A percentile compares a stretch with the other conserved stretches of the same genome.
Evolutionary conservation across 2,797 vertebrate species (phyloP).

Genomic region (Leucoraja ocellata): DNA sequence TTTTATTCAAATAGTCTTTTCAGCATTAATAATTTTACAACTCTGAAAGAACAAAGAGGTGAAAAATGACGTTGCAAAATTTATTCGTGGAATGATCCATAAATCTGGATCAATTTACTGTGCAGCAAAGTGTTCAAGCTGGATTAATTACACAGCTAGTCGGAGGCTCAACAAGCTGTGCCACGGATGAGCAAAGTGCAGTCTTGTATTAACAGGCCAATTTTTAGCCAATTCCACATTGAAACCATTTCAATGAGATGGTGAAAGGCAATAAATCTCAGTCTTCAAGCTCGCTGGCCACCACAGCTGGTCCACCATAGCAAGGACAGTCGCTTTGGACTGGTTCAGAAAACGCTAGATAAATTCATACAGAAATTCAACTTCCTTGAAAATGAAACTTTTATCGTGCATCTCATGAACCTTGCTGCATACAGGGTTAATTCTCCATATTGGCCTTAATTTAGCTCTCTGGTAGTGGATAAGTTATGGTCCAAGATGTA

Average conservation of each 20-base stretch:
- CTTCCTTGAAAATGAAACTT: neutral
- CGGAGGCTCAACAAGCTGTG: neutral
- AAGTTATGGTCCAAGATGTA: neutral
- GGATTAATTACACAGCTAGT: neutral
- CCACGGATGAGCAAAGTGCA: neutral
- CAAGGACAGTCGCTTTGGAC: neutral
- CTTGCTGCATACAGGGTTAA: neutral
- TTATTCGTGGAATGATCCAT: neutral
- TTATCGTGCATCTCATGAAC: neutral
- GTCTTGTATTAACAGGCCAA: neutral
- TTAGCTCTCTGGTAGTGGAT: too few species aligned
- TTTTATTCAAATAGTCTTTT: neutral
- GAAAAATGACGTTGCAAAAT: neutral
- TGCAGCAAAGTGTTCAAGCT: neutral
- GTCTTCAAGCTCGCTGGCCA: neutral
- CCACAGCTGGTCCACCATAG: neutral
- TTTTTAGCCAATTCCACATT: neutral
- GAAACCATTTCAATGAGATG: neutral
- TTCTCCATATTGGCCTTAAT: neutral
- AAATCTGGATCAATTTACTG: slow-evolving; percentile 7
- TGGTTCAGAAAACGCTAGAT: neutral
- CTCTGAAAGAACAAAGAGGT: neutral
- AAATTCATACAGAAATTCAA: neutral
- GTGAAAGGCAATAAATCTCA: neutral
- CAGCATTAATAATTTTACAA: neutral